Percentiles rank a stretch among this genome's conserved stretches.
phyloP scores from a whole-genome alignment of 1,140 invertebrate genomes.

The Coptotermes formosanus region DNA sequence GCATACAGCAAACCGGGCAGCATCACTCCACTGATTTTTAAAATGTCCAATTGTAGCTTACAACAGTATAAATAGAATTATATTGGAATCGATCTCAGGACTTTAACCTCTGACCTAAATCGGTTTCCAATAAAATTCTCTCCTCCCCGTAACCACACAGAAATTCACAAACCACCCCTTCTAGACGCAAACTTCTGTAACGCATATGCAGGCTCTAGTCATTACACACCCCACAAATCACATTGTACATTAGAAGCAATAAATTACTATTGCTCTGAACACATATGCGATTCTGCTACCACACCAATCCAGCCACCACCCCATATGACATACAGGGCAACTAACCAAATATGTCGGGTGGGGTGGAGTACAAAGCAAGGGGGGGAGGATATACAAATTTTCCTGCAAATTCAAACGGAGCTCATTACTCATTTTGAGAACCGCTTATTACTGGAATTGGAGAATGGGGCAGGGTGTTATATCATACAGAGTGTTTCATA shows the following conservation, averaged over 20 bases:
- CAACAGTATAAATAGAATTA: background rate
- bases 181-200: background rate
- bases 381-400: background rate
- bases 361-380: background rate
- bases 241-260: background rate
- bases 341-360: background rate
- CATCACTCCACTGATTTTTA: background rate
- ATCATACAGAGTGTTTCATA: background rate
- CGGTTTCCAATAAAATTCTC: background rate
- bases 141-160: background rate
- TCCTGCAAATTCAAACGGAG: background rate
- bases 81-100: background rate
- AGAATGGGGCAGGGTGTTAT: background rate
- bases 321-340: background rate
- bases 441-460: background rate
- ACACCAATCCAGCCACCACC: background rate
- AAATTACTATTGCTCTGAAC: conserved; percentile 5
- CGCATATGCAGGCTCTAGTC: background rate
- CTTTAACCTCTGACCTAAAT: background rate
- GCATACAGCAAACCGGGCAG: background rate
- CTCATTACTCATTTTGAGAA: background rate
- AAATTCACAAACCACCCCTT: background rate
- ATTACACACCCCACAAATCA: background rate
- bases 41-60: background rate
- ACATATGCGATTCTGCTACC: background rate